phyloP scores from a whole-genome alignment of 2,113 vertebrate species.

The Phyllostomus discolor region DNA sequence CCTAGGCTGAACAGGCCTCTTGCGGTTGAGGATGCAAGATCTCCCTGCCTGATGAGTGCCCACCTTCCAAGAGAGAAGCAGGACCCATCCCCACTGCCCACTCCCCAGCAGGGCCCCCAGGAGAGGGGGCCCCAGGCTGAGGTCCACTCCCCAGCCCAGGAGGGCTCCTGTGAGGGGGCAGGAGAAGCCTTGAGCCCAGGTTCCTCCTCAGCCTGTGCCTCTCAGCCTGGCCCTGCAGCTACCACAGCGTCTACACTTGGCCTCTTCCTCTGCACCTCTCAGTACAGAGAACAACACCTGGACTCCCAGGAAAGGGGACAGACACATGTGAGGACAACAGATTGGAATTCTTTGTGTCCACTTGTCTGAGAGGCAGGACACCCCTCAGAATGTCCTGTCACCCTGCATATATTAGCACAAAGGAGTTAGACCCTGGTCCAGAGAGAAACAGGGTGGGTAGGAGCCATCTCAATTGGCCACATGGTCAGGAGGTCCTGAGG shows the following conservation, averaged over 20 bases:
- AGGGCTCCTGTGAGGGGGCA: neutral
- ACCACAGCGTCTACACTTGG: too few relatives aligned
- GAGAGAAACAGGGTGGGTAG: too few relatives aligned
- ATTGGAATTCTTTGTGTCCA: neutral
- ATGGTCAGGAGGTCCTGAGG: too few relatives aligned
- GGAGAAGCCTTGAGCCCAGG: too few relatives aligned
- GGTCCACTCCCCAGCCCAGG: neutral
- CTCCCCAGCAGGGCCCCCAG: neutral
- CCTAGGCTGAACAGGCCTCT: neutral
- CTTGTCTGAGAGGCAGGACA: neutral
- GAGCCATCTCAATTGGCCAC: too few relatives aligned
- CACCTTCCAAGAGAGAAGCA: neutral
- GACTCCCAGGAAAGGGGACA: neutral
- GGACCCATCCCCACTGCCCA: neutral
- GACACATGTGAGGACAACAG: neutral
- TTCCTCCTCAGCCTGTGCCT: too few relatives aligned
- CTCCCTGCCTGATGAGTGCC: neutral
- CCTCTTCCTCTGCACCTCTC: too few relatives aligned
- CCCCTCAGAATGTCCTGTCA: neutral
- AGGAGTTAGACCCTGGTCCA: neutral
- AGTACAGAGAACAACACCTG: rapidly evolving
- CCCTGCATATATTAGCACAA: rapidly evolving
- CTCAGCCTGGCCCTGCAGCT: too few relatives aligned
- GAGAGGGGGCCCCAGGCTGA: neutral
- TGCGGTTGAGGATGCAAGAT: neutral